Conservation (phyloP, 2,797 vertebrate species). For the Gypaetus barbatus region DNA sequence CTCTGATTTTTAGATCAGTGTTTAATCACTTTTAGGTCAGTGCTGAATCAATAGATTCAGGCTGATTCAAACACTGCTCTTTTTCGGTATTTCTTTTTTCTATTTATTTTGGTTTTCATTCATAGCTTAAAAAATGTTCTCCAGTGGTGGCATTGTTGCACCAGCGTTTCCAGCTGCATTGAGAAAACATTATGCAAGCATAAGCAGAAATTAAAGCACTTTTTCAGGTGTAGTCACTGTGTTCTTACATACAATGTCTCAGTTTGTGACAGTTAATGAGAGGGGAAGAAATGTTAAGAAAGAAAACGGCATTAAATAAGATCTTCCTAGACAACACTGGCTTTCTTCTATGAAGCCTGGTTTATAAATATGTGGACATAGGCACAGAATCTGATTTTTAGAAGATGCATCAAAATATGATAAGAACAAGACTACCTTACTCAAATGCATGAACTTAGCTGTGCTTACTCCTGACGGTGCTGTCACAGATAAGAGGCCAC, state of each 20-base stretch:
- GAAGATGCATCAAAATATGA: not conserved
- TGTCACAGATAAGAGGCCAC: not conserved
- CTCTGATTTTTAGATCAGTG: not conserved
- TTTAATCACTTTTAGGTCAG: not conserved
- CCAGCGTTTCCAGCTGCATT: not conserved
- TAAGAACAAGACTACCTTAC: not conserved
- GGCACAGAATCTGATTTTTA: not conserved
- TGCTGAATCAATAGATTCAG: not conserved
- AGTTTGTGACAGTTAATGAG: not conserved
- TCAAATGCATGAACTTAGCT: not conserved
- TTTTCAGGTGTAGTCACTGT: not conserved
- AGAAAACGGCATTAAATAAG: not conserved
- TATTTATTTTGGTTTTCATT: not conserved
- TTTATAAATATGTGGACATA: not conserved
- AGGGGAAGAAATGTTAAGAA: not conserved
- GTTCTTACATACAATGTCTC: not conserved
- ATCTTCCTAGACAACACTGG: not conserved
- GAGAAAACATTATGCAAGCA: not conserved
- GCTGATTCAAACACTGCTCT: not conserved
- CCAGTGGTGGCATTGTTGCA: not conserved
- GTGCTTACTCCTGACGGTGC: not conserved
- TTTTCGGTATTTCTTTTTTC: not conserved
- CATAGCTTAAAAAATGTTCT: not conserved
- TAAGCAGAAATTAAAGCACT: not conserved
- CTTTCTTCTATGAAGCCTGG: not conserved